Evolutionary conservation across 2,797 vertebrate genomes (phyloP).

Genomic region (Enteromius unitaeniatus): DNA sequence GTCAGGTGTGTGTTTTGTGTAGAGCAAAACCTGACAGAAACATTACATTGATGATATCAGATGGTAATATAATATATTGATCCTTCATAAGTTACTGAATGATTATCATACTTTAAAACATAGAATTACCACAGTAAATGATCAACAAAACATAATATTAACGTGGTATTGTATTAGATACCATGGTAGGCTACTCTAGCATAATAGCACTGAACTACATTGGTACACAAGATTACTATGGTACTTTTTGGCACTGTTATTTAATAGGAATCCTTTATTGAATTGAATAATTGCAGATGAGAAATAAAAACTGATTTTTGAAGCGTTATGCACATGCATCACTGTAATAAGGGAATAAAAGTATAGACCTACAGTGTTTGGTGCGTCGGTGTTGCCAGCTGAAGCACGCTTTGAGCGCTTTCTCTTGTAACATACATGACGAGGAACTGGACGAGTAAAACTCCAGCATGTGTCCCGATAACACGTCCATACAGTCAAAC

Average conservation of each 20-base stretch:
- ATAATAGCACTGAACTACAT: background rate
- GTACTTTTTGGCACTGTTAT: background rate
- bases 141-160: background rate
- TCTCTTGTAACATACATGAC: constrained; percentile 98
- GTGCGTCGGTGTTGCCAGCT: constrained; percentile 95
- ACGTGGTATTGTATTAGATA: background rate
- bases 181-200: background rate
- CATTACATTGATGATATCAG: background rate
- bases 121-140: background rate
- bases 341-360: background rate
- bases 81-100: background rate
- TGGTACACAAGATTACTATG: background rate
- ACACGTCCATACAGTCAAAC: constrained; percentile 99
- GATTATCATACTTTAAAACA: background rate
- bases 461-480: constrained; percentile 98
- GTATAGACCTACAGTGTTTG: constrained; percentile 93
- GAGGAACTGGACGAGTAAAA: constrained; percentile 95
- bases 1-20: background rate
- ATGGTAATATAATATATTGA: background rate
- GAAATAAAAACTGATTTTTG: background rate
- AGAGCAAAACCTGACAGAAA: background rate
- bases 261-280: background rate
- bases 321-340: background rate
- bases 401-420: constrained; percentile 98
- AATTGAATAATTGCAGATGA: background rate